A percentile compares a stretch with the other conserved stretches of the same genome.
These are phyloP conservation scores for Pygmarrhopalites habei DNA, from an alignment of 1,140 invertebrate genomes.

Conservation along the genomic window DNA sequence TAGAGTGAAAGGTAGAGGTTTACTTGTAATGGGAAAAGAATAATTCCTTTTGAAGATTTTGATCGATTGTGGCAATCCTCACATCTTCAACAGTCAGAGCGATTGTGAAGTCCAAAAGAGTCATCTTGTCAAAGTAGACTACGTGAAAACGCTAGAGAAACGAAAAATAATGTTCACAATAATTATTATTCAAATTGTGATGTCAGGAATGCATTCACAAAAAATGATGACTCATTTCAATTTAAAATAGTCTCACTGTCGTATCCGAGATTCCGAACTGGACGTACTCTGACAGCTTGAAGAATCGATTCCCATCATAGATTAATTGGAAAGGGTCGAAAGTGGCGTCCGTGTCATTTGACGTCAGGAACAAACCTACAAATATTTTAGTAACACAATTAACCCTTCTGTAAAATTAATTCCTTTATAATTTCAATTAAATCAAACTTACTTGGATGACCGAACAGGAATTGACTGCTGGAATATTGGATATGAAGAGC, in stretches of 20 bases:
- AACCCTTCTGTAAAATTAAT: too few relatives aligned
- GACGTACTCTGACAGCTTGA: conserved; percentile 9
- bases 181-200: not conserved
- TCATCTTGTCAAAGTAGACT: not conserved
- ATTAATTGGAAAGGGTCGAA: not conserved
- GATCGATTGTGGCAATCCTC: not conserved
- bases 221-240: too few relatives aligned
- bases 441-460: too few relatives aligned
- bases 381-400: too few relatives aligned
- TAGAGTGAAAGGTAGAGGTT: not conserved
- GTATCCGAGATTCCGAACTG: not conserved
- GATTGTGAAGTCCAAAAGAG: not conserved
- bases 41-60: not conserved
- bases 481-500: too few relatives aligned
- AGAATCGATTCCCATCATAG: conserved; percentile 3
- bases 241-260: not conserved
- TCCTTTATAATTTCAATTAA: too few relatives aligned
- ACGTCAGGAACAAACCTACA: not conserved
- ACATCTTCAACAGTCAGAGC: not conserved
- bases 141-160: not conserved
- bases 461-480: too few relatives aligned
- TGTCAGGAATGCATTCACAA: not conserved
- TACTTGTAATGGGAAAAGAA: conserved; percentile 9
- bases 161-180: not conserved
- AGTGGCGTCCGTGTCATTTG: not conserved